Evolutionary conservation across 2,797 vertebrate genomes (phyloP), one percentile per base, ranked within the genome.

Genomic region (Perodicticus potto): DNA sequence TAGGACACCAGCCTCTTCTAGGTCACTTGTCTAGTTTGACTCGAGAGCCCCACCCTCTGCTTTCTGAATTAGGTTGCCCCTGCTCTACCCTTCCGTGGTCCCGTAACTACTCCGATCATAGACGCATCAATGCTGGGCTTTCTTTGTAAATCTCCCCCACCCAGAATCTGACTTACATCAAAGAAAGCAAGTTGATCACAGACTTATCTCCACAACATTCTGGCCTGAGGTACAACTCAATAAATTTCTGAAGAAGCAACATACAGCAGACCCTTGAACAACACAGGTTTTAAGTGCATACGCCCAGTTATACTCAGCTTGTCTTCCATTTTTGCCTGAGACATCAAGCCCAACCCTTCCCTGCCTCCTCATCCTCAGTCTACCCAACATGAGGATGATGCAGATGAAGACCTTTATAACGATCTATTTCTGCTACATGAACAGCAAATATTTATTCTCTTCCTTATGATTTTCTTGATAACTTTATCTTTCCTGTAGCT

Each of bases 171-270:
- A 80, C 59, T 45, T 72, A 74, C 22, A 25, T 20, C 43, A 43
- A 89, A 80, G 34, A 65, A 74, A 77, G 45, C 32, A 57, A 69
- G 13, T 34, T 29, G 57, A 91, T 77, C 70, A 45, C 45, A 83
- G 17, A 57, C n/a, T 37, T 3, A 70, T 9, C 82, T 23, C 72
- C 34, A 76, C 27, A 76, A 91, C 34, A 67, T 86, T 82, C 23
- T 63, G 37, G 73, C 40, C 84, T 45, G 37, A 70, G 19, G 29
- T 32, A 70, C 4, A 70, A 37, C 55, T 57, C 63, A 49, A 43
- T 53, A 78, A 86, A 59, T 10, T 7, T 70, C 29, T 83, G 89
- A 91, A 91, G 65, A 89, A 88, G 90, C 29, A 86, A 70, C 17
- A 40, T 43, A 17, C 53, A 80, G 14, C 37, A 9, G 53, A 80